A percentile compares a stretch with the other conserved stretches of the same genome.
Evolutionary conservation across 2,888 invertebrate species (phyloP).

Genomic region (Daptonema setosum): DNA sequence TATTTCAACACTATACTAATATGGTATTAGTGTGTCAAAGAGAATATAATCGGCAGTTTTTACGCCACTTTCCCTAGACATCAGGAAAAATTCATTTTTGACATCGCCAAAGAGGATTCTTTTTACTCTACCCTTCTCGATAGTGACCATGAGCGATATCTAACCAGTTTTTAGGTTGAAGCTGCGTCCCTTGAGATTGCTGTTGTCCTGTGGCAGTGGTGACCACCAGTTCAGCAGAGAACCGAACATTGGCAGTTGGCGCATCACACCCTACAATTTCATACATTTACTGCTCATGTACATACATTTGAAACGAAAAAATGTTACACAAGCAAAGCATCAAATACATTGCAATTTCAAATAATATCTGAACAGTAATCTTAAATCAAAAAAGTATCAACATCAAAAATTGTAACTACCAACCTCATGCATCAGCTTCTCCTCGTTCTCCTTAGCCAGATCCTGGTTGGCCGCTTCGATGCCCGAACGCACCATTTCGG

Average conservation of each 20-base stretch:
- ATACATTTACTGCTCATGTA: not conserved
- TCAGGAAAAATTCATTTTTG: too few species aligned
- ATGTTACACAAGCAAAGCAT: not conserved
- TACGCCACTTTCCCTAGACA: too few species aligned
- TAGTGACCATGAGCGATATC: not conserved
- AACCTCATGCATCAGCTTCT: constrained; percentile 65
- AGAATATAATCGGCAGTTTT: too few species aligned
- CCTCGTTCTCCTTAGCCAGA: constrained; percentile 65
- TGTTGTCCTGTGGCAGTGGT: constrained; percentile 53
- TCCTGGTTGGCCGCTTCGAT: constrained; percentile 81
- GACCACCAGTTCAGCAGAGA: constrained; percentile 90
- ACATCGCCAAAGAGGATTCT: too few species aligned
- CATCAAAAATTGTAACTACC: too few species aligned
- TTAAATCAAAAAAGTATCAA: too few species aligned
- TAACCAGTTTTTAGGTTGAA: constrained; percentile 44
- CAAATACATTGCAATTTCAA: too few species aligned
- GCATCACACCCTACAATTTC: constrained; percentile 46
- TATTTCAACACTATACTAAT: too few species aligned
- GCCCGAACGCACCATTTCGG: constrained; percentile 60
- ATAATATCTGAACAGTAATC: too few species aligned
- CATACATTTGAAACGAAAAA: not conserved
- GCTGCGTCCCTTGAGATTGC: constrained; percentile 49
- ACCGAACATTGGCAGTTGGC: constrained; percentile 81
- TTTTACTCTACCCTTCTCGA: too few species aligned
- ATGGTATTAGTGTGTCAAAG: too few species aligned